phyloP scores from a whole-genome alignment of 2,113 vertebrate genomes.

The Salvator merianae region DNA sequence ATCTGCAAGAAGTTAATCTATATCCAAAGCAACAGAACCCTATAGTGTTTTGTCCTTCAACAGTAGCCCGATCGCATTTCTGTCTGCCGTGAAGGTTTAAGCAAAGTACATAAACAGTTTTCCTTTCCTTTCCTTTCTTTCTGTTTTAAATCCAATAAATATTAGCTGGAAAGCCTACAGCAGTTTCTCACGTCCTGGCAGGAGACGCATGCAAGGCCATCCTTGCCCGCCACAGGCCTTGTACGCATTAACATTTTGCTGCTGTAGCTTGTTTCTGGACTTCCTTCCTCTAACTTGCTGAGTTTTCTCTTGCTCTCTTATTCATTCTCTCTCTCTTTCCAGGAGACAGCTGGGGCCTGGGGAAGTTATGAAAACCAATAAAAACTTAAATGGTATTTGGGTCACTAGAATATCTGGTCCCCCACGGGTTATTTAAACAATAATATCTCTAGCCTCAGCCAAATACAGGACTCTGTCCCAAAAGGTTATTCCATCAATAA shows the following conservation, averaged over 20 bases:
- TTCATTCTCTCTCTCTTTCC: background rate
- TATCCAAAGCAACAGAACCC: background rate
- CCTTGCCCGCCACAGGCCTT: background rate
- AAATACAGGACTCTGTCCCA: slow-evolving; percentile 62
- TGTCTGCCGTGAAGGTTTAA: background rate
- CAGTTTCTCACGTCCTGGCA: background rate
- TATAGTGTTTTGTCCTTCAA: background rate
- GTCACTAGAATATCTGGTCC: slow-evolving; percentile 70
- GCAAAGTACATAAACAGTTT: background rate
- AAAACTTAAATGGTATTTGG: slow-evolving; percentile 70
- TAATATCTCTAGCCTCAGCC: slow-evolving; percentile 55
- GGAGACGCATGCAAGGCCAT: background rate
- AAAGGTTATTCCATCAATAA: slow-evolving; percentile 72
- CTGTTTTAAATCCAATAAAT: background rate
- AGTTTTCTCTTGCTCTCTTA: slow-evolving; percentile 22
- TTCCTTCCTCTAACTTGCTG: slow-evolving; percentile 45
- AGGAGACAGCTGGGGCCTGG: slow-evolving; percentile 52
- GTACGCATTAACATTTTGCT: background rate
- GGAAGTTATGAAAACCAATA: slow-evolving; percentile 71
- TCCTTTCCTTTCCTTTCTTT: no score
- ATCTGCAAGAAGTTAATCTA: no score
- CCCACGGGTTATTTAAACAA: slow-evolving; percentile 61
- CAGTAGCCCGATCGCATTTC: background rate
- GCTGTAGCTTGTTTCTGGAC: slow-evolving; percentile 17
- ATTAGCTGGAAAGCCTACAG: background rate